Evolutionary conservation across 2,113 vertebrate genomes (phyloP).

Genomic region (Ceuthmochares aereus): DNA sequence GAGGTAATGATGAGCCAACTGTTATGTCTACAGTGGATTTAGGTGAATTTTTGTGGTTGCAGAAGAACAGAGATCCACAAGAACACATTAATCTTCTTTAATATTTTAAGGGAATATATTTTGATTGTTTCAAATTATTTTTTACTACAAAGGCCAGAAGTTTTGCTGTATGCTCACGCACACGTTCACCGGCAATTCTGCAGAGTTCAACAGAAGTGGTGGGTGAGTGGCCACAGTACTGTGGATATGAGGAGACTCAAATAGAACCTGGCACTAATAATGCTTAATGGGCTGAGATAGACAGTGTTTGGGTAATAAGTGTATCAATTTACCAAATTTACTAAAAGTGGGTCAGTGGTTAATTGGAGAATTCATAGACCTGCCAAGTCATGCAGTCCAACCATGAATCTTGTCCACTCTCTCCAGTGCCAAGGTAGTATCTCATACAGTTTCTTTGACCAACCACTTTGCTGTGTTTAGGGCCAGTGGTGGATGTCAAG

Average conservation of each 20-base stretch:
- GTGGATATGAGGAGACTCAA: background rate
- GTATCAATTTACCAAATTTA: background rate
- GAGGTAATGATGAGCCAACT: background rate
- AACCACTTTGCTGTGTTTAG: background rate
- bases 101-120: background rate
- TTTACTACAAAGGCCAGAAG: background rate
- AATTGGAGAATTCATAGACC: background rate
- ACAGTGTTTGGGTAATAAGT: background rate
- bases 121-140: accelerated
- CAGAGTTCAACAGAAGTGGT: background rate
- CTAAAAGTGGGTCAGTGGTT: background rate
- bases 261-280: background rate
- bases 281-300: background rate
- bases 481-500: background rate
- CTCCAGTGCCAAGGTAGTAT: background rate
- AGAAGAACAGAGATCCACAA: background rate
- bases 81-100: accelerated
- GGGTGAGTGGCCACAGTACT: background rate
- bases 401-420: background rate
- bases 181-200: background rate
- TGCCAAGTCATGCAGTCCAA: background rate
- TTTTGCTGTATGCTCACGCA: accelerated
- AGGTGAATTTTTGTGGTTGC: background rate
- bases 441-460: background rate
- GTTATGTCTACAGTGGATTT: accelerated